Conservation (phyloP, 2,888 invertebrate genomes). For the Electrophaes corylata region DNA sequence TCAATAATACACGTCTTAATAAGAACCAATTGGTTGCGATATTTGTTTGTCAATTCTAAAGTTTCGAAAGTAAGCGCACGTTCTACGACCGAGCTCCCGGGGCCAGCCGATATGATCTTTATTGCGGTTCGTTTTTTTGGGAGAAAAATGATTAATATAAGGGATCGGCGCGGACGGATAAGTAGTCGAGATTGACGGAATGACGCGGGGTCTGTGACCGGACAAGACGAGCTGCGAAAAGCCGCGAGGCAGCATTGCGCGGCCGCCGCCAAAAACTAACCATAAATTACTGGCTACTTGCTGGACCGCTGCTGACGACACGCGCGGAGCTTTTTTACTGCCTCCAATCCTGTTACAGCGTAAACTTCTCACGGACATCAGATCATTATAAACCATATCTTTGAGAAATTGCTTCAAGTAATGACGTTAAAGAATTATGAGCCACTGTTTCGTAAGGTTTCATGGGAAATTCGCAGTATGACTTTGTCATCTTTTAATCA, state of each 20-base stretch:
- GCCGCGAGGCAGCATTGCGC: conserved; percentile 81
- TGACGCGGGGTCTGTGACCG: conserved; percentile 81
- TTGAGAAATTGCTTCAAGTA: conserved; percentile 71
- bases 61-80: conserved; percentile 67
- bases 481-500: conserved; percentile 53
- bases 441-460: conserved; percentile 60
- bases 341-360: conserved; percentile 77
- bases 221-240: conserved; percentile 63
- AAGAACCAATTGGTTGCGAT: conserved; percentile 71
- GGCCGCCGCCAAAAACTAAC: conserved; percentile 82
- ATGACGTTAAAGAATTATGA: conserved; percentile 69
- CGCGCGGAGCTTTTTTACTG: conserved; percentile 73
- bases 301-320: conserved; percentile 74
- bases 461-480: conserved; percentile 54
- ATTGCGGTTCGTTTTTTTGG: conserved; percentile 69
- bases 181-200: conserved; percentile 82
- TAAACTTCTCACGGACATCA: conserved; percentile 79
- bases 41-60: conserved; percentile 74
- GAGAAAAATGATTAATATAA: conserved; percentile 78
- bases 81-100: conserved; percentile 54
- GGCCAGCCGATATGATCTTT: conserved; percentile 73
- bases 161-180: conserved; percentile 78
- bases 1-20: conserved; percentile 74
- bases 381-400: conserved; percentile 69
- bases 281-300: conserved; percentile 84